A percentile compares a stretch with the other conserved stretches of the same genome.
phyloP scores from a whole-genome alignment of 2,797 vertebrate genomes.

The Pelodytes ibericus region DNA sequence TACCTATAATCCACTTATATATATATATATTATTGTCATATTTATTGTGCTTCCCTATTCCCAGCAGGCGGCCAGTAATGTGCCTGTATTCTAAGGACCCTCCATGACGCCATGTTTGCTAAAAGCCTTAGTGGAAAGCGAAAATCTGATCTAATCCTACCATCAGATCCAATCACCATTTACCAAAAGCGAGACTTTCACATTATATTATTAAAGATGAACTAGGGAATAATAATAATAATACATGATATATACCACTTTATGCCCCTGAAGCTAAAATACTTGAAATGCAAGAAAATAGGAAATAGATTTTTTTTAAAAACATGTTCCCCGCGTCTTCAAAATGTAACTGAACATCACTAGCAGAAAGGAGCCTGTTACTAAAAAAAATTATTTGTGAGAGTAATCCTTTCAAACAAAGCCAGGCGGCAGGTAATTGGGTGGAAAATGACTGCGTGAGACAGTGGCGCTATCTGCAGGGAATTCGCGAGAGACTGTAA shows the following conservation, averaged over 20 bases:
- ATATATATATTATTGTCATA: too few relatives aligned
- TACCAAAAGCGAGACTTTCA: neutral
- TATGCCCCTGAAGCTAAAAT: neutral
- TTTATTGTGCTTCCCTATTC: too few relatives aligned
- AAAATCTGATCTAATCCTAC: neutral
- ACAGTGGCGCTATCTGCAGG: slow-evolving; percentile 56
- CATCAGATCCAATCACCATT: slow-evolving; percentile 13
- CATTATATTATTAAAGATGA: neutral
- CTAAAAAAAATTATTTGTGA: slow-evolving; percentile 65
- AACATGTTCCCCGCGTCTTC: neutral
- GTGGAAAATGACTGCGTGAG: slow-evolving; percentile 23
- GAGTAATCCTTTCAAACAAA: slow-evolving; percentile 65
- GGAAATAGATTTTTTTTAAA: neutral
- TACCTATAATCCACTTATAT: too few relatives aligned
- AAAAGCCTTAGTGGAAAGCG: too few relatives aligned
- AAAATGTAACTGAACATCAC: slow-evolving; percentile 16
- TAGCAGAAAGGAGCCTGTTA: slow-evolving; percentile 57
- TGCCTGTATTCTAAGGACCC: too few relatives aligned
- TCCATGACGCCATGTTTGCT: too few relatives aligned
- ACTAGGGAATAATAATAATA: neutral
- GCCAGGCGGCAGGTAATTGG: slow-evolving; percentile 62
- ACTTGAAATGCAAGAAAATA: slow-evolving; percentile 3
- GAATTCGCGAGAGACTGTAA: slow-evolving; percentile 44
- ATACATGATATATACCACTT: slow-evolving; percentile 1
- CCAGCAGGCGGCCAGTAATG: too few relatives aligned